Evolutionary conservation across 92 coral and sea anemone species (phyloP).

Genomic region (Metridium senile): DNA sequence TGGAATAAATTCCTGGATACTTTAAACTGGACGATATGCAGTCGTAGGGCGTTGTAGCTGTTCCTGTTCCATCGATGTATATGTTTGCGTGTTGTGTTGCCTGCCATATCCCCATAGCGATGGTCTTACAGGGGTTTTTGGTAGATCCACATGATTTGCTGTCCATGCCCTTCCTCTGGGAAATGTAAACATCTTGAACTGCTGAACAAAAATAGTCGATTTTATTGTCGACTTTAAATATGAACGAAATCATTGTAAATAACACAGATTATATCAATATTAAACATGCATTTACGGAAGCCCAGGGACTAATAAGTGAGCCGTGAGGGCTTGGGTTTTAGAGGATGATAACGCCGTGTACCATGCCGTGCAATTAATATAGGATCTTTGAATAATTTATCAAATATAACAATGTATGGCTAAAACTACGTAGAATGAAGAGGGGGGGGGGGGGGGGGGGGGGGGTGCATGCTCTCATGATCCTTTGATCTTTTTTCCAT

Average conservation of each 20-base stretch:
- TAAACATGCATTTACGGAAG: no score
- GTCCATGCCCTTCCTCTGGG: conserved; percentile 35
- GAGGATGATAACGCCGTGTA: no score
- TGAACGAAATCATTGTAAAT: background rate
- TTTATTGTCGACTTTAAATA: background rate
- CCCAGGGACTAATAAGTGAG: no score
- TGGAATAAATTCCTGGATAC: conserved; percentile 1
- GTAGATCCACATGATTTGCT: conserved; percentile 19
- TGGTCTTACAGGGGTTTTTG: conserved; percentile 40
- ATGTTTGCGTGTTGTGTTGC: conserved; percentile 16
- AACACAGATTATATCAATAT: background rate
- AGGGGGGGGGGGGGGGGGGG: no score
- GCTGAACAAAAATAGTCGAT: background rate
- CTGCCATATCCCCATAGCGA: conserved; percentile 36
- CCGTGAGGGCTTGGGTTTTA: no score
- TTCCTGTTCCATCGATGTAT: conserved; percentile 46
- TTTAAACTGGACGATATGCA: background rate
- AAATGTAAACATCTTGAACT: conserved; percentile 20
- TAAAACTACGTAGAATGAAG: no score
- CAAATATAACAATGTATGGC: no score
- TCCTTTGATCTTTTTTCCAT: no score
- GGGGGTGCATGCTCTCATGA: no score
- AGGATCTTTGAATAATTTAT: no score
- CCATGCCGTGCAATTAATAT: no score
- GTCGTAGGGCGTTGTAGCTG: background rate